Evolutionary conservation across 2,797 vertebrate genomes (phyloP).

Genomic region (Helostoma temminkii): DNA sequence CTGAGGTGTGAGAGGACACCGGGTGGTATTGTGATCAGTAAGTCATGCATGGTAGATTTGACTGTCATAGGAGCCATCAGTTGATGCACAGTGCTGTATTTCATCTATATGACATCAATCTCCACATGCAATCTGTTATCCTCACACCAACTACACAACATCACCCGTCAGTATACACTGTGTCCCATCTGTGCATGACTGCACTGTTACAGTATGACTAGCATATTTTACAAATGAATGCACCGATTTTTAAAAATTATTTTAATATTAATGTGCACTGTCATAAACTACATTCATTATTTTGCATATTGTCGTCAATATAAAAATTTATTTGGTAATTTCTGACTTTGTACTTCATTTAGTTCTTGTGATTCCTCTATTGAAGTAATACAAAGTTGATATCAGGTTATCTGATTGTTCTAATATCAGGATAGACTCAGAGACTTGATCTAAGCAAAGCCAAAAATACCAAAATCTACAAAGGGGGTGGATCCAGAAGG

Average conservation of each 20-base stretch:
- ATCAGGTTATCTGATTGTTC: too few species aligned
- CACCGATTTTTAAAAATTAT: too few species aligned
- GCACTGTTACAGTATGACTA: conserved; percentile 6
- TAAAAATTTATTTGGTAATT: too few species aligned
- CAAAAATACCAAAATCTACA: neutral
- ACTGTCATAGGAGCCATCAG: conserved; percentile 42
- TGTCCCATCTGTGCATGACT: conserved; percentile 14
- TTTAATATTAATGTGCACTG: too few species aligned
- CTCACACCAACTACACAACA: conserved; percentile 31
- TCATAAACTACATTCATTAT: neutral
- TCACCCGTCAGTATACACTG: conserved; percentile 16
- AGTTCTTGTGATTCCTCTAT: neutral
- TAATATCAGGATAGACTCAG: neutral
- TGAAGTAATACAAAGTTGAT: neutral
- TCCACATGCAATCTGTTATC: conserved; percentile 57
- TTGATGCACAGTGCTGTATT: conserved; percentile 65
- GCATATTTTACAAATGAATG: conserved; percentile 5
- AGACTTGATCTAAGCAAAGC: neutral
- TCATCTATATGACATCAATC: conserved; percentile 57
- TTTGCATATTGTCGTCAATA: neutral
- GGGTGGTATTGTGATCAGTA: conserved; percentile 27
- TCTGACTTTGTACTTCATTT: neutral
- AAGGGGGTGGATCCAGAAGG: conserved; percentile 15
- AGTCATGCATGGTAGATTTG: conserved; percentile 30
- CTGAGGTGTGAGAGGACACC: too few species aligned